These are phyloP conservation scores for Lepidochitona cinerea DNA, from an alignment of 2,888 invertebrate genomes.

Conservation along the genomic window DNA sequence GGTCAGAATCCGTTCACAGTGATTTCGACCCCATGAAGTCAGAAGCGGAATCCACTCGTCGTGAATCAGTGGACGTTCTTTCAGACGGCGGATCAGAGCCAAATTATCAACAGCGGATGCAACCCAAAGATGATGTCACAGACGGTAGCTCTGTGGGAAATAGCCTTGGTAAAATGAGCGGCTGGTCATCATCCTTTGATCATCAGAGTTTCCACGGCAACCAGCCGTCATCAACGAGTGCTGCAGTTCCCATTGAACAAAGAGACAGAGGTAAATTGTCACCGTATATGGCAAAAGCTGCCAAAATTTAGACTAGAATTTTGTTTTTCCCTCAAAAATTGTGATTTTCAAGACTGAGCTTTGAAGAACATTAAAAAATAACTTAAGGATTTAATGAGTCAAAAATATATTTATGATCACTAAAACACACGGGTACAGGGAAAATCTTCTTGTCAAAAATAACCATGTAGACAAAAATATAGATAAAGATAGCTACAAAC, in stretches of 20 bases:
- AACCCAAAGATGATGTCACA: background rate
- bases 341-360: too few species aligned
- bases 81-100: background rate
- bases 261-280: background rate
- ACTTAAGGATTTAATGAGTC: too few species aligned
- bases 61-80: background rate
- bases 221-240: too few species aligned
- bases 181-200: constrained; percentile 61
- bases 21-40: constrained; percentile 4
- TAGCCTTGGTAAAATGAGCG: constrained; percentile 50
- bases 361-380: too few species aligned
- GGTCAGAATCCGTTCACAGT: background rate
- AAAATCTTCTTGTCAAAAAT: too few species aligned
- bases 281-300: too few species aligned
- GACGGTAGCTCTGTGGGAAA: constrained; percentile 39
- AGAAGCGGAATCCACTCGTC: background rate
- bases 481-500: too few species aligned
- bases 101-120: background rate
- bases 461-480: too few species aligned
- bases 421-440: too few species aligned
- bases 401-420: too few species aligned
- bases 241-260: background rate
- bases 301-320: too few species aligned
- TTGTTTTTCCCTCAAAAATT: too few species aligned
- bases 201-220: background rate